A percentile compares a stretch with the other conserved stretches of the same genome.
Evolutionary conservation across 2,797 vertebrate species (phyloP).

Genomic region (Lithobates pipiens): DNA sequence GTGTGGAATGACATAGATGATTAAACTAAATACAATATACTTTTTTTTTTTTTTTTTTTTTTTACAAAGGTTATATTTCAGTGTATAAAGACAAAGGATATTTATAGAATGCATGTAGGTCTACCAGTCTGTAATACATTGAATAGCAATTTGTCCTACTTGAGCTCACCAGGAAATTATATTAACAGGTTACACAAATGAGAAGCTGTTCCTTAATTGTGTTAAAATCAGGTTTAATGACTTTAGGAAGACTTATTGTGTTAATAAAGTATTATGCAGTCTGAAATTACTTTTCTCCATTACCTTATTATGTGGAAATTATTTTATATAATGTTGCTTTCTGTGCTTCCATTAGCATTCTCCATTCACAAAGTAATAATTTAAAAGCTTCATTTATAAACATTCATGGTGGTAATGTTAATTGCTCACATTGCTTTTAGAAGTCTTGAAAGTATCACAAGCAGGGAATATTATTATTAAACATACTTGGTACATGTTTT

Average conservation of each 20-base stretch:
- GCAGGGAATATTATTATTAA: conserved; percentile 2
- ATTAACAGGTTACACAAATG: conserved; percentile 60
- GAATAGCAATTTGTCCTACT: conserved; percentile 57
- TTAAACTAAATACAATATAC: neutral
- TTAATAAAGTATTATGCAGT: conserved; percentile 65
- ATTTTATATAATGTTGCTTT: conserved; percentile 26
- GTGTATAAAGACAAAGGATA: neutral
- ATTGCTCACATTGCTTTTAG: conserved; percentile 48
- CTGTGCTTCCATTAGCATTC: conserved; percentile 56
- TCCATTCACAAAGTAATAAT: conserved; percentile 57
- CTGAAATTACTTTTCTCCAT: conserved; percentile 58
- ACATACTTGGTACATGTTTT: conserved; percentile 11
- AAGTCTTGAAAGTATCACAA: conserved; percentile 48
- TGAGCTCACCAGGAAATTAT: conserved; percentile 63
- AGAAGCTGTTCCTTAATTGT: conserved; percentile 62
- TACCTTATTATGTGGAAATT: conserved; percentile 63
- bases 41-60: neutral
- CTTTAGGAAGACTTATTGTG: conserved; percentile 64
- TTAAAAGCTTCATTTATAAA: conserved; percentile 62
- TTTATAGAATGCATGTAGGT: conserved; percentile 42
- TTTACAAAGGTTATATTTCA: neutral
- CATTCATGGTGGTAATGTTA: conserved; percentile 54
- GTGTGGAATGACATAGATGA: neutral
- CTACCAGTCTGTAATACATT: conserved; percentile 51
- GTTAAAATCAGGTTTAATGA: conserved; percentile 62